phyloP scores from a whole-genome alignment of 2,888 invertebrate genomes.

The Hanleya hanleyi region DNA sequence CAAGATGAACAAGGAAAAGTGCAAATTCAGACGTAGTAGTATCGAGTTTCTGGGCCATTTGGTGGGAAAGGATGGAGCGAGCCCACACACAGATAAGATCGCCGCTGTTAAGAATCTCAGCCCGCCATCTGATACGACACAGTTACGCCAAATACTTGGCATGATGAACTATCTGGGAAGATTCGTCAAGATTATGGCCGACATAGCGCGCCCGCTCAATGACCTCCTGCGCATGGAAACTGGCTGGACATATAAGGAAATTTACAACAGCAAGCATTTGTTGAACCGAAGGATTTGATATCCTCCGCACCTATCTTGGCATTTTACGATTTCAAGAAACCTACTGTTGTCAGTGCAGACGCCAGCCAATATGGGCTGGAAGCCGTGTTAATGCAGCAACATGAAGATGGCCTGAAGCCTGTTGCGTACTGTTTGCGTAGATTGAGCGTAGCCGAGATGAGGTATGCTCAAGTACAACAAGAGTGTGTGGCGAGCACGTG shows the following conservation, averaged over 20 bases:
- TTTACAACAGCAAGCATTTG: slow-evolving; percentile 36
- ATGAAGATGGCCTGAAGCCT: slow-evolving; percentile 11
- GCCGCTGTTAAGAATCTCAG: slow-evolving; percentile 29
- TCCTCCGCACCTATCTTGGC: slow-evolving; percentile 37
- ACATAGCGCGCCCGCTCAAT: slow-evolving; percentile 20
- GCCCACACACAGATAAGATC: slow-evolving; percentile 29
- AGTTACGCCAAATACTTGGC: slow-evolving; percentile 34
- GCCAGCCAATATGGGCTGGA: slow-evolving; percentile 45
- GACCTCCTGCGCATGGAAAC: slow-evolving; percentile 27
- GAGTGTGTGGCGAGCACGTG: slow-evolving; percentile 19
- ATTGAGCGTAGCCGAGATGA: no score
- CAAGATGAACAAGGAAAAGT: slow-evolving; percentile 6
- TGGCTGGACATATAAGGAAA: slow-evolving; percentile 27
- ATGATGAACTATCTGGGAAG: slow-evolving; percentile 45
- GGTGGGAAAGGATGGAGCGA: slow-evolving; percentile 30
- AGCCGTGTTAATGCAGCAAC: slow-evolving; percentile 35
- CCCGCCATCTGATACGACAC: slow-evolving; percentile 32
- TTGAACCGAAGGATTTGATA: slow-evolving; percentile 26
- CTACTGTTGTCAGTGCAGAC: slow-evolving; percentile 43
- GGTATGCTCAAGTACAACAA: slow-evolving; percentile 29
- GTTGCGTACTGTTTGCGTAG: slow-evolving; percentile 21
- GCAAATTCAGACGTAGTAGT: slow-evolving; percentile 23
- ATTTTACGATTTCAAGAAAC: slow-evolving; percentile 39
- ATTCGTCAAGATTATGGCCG: slow-evolving; percentile 36
- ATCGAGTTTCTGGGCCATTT: slow-evolving; percentile 41